Evolutionary conservation across 1,140 invertebrate genomes (phyloP), one percentile per base, ranked within the genome.

Genomic region (Saccostrea cuccullata): DNA sequence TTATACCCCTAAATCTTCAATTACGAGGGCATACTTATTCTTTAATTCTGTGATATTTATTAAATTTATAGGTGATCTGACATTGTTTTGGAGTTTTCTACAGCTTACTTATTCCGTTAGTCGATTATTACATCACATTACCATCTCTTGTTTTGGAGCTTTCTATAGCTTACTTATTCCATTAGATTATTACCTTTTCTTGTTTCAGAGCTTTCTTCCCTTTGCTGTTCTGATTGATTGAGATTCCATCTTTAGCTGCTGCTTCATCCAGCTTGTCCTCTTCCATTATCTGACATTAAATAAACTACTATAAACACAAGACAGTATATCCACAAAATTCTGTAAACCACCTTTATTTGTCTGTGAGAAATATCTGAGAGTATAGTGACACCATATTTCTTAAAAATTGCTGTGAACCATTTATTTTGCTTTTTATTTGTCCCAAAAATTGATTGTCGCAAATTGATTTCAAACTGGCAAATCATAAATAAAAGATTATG

Each of bases 211-310:
- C 11, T 15, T 55, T 86, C 20, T 55, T 87, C 30, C 11, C 20
- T 26, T 36, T 64, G 15, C 17, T 64, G 47, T 12, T 55, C 13
- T 36, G 26, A 30, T 56, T 64, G 2, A 84, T 40, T 60, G 88
- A 64, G 23, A 91, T 70, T 55, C 89, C 89, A 87, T 92, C 91
- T 70, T 87, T 91, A 6, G 89, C 92, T 60, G 91, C 91, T 56
- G 90, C 91, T 36, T 92, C 93, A 91, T 94, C 94, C 26, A 94
- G 85, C 73, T 91, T 92, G 23, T 88, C 88, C 77, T 94, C 94
- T 85, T 94, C 93, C 73, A 93, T 56, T 26, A 90, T 91, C 90
- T 93, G 89, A 15, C 47, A 88, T 67, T 26, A 55, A 30, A 55
- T 55, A 4, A 82, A 30, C 47, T 47, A 47, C 47, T 47, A 47